Evolutionary conservation across 2,888 invertebrate genomes (phyloP).

Genomic region (Ceraclea dissimilis): DNA sequence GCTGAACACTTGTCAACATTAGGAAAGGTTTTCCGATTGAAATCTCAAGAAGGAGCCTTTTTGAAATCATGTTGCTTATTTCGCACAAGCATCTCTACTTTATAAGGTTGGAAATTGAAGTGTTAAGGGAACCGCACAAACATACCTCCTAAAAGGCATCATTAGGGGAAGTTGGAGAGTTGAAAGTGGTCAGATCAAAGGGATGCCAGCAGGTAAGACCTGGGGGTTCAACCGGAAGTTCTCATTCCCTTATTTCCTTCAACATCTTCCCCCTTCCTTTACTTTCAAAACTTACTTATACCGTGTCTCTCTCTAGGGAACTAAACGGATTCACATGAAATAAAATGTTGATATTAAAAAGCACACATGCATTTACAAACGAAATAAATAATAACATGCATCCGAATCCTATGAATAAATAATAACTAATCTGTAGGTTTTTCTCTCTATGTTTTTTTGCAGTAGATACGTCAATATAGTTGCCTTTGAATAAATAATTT

Average conservation of each 20-base stretch:
- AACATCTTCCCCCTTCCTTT: not conserved
- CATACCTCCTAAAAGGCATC: constrained; percentile 21
- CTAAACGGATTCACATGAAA: not conserved
- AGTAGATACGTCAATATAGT: too few relatives aligned
- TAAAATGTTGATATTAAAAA: not conserved
- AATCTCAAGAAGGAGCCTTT: not conserved
- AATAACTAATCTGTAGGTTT: too few relatives aligned
- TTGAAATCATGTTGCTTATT: not conserved
- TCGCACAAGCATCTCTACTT: not conserved
- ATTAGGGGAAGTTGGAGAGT: constrained; percentile 22
- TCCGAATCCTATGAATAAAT: too few relatives aligned
- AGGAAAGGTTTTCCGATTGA: not conserved
- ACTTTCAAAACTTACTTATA: not conserved
- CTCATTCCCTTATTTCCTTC: not conserved
- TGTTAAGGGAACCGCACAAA: not conserved
- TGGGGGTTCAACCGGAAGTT: not conserved
- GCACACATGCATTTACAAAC: not conserved
- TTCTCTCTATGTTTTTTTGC: too few relatives aligned
- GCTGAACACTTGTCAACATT: not conserved
- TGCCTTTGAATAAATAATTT: too few relatives aligned
- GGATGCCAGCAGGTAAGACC: constrained; percentile 17
- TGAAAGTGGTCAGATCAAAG: constrained; percentile 26
- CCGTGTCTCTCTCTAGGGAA: not conserved
- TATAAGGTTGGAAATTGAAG: not conserved
- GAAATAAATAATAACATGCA: not conserved